Evolutionary conservation across 2,797 vertebrate species (phyloP).

Genomic region (Sorex maritimensis): DNA sequence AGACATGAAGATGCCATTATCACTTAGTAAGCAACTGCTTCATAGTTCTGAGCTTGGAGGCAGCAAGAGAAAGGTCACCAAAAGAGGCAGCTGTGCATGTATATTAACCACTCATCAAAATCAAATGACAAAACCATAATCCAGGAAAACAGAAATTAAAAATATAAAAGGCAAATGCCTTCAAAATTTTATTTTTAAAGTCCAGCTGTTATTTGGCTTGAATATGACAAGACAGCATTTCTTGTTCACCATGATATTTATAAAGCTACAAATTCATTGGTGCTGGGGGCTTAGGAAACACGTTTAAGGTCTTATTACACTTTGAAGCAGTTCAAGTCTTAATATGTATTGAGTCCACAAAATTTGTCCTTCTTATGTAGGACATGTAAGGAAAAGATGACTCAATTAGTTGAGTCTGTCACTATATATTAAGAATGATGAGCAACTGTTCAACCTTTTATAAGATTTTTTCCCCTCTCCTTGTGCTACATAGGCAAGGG

Average conservation of each 20-base stretch:
- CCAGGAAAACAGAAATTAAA: constrained; percentile 87
- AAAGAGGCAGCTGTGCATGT: constrained; percentile 83
- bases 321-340: constrained; percentile 74
- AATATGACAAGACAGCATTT: constrained; percentile 89
- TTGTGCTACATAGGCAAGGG: constrained; percentile 32
- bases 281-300: constrained; percentile 76
- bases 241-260: constrained; percentile 86
- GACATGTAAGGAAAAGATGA: constrained; percentile 19
- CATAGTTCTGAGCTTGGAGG: constrained; percentile 42
- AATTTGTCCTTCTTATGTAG: constrained; percentile 36
- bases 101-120: constrained; percentile 88
- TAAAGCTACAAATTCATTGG: constrained; percentile 84
- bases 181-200: constrained; percentile 89
- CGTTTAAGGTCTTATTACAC: constrained; percentile 78
- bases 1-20: constrained; percentile 27
- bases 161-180: constrained; percentile 88
- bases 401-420: constrained; percentile 66
- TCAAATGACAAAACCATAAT: constrained; percentile 86
- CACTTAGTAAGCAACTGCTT: constrained; percentile 80
- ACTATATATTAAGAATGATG: constrained; percentile 63
- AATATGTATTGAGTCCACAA: constrained; percentile 56
- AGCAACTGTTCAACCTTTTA: constrained; percentile 69
- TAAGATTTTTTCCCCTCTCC: constrained; percentile 52
- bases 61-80: constrained; percentile 78
- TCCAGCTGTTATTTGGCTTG: constrained; percentile 88